Base-by-base conservation (phyloP, 2,888 invertebrate genomes). In the Aphelenchoides bicaudatus region DNA sequence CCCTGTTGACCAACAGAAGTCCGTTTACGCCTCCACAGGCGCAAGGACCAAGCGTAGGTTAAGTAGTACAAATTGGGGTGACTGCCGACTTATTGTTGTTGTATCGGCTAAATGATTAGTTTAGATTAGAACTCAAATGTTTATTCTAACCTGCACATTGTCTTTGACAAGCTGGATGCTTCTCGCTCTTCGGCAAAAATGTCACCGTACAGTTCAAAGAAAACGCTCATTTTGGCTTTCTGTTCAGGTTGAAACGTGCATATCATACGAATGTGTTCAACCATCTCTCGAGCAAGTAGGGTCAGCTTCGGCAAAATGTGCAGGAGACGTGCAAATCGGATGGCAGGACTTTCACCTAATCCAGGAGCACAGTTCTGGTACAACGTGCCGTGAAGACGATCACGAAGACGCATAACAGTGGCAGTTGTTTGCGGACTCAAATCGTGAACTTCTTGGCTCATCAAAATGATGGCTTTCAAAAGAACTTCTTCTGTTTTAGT, bases 161-260 rank as follows among this genome's bases (percentile, higher is more conserved):
- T 19, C 25, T 43, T 43, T 6, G 43, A 19, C 43, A 43, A 43
- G 43, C 43, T 6, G 8, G 16, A 10, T 6, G 6, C 10, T 29
- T 62, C 48, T 27, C 56, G 59, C 19, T 61, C 54, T 39, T 56
- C 56, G 28, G 66, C 38, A 61, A 74, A 74, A 28, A 74, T 71
- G 61, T 74, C 74, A n/a, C 74, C 74, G 57, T 70, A 74, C 25
- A 74, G 65, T 57, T 74, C 68, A 63, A 59, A 71, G 63, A 74
- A 67, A 21, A 71, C 46, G 30, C 65, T 63, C 39, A 66, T 66
- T 16, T 60, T 48, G 23, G 51, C 39, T 4, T 56, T 6, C 19
- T 21, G 21, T 2, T 19, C 23, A n/a, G 19, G 8, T 3, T 51
- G 19, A 21, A 51, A 51, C 51, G 68, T 67, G 61, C 66, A 65